These are phyloP conservation scores for Chelon auratus DNA, from an alignment of 2,797 vertebrate genomes.

Conservation along the genomic window DNA sequence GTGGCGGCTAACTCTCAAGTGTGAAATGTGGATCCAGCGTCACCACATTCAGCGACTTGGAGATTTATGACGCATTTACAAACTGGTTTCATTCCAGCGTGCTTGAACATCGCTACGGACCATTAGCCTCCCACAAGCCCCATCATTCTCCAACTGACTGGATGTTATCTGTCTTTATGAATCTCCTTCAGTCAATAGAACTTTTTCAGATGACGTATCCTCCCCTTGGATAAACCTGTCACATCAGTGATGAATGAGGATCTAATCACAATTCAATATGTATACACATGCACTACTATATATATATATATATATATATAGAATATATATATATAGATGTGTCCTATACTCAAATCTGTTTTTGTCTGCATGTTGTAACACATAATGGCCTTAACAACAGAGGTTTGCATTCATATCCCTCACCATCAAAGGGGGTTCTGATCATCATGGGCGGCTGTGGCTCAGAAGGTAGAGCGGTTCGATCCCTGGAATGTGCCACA, in stretches of 20 bases:
- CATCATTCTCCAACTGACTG: conserved; percentile 73
- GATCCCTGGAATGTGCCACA: too few species aligned
- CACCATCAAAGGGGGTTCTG: too few species aligned
- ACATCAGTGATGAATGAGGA: conserved; percentile 67
- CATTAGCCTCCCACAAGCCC: conserved; percentile 80
- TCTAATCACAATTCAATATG: conserved; percentile 64
- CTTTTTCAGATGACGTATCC: conserved; percentile 66
- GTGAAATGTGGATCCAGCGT: conserved; percentile 76
- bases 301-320: too few species aligned
- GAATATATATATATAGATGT: neutral
- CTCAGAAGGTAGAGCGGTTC: too few species aligned
- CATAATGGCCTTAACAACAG: too few species aligned
- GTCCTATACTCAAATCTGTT: too few species aligned
- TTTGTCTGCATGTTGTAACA: too few species aligned
- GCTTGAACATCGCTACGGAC: conserved; percentile 73
- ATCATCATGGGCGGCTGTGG: too few species aligned
- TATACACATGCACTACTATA: too few species aligned
- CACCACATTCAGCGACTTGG: conserved; percentile 46
- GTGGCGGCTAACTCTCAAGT: conserved; percentile 61
- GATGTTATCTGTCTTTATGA: conserved; percentile 69
- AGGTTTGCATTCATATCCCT: too few species aligned
- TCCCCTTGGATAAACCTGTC: conserved; percentile 75
- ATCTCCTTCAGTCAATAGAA: conserved; percentile 57
- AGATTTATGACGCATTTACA: conserved; percentile 83
- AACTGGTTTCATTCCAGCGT: conserved; percentile 67